Base-by-base conservation (phyloP, 2,113 vertebrate genomes). In the Balaeniceps rex region DNA sequence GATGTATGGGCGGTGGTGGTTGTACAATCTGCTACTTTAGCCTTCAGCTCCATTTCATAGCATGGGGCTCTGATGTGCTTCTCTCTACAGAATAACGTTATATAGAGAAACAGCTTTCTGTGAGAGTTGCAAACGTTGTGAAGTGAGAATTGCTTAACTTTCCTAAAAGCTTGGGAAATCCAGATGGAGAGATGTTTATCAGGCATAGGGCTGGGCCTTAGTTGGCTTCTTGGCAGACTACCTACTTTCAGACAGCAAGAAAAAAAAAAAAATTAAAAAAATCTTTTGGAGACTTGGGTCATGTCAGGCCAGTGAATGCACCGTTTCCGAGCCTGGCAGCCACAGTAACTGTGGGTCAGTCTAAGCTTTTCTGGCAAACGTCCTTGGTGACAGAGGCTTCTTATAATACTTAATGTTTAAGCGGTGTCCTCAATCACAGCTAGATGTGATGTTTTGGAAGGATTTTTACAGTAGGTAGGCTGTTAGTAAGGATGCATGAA, bases 121-220 rank as follows among this genome's bases (percentile, higher is more conserved):
- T 34, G 57, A 66, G 61, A 38, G 33, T 21, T 63, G 72, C 66
- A 51, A 75, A 60, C 44, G 3, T 21, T 40, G 74, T 60, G n/a
- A 80, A 76, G 79, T 21, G 69, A 88, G 54, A 58, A 80, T 95
- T 95, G 95, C 97, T 82, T 84, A 71, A 94, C 83, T 84, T 87
- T 84, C 65, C 76, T 65, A 38, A 97, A 91, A 81, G 69, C 83
- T 92, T 95, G 80, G 88, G 94, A 93, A 95, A 94, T 84, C 77
- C 44, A 69, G 46, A 33, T 36, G 88, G 63, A 61, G 76, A 52
- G 92, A 94, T 96, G 69, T 87, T 97, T 94, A 93, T 92, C 92
- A 81, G 92, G 72, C 83, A 9, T 6, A 18, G 92, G 88, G 83
- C 69, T 95, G 94, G 61, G 83, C 64, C 47, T 75, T n/a, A 60